These are phyloP conservation scores for Penaeus monodon DNA, from an alignment of 2,888 invertebrate genomes.

Conservation along the genomic window DNA sequence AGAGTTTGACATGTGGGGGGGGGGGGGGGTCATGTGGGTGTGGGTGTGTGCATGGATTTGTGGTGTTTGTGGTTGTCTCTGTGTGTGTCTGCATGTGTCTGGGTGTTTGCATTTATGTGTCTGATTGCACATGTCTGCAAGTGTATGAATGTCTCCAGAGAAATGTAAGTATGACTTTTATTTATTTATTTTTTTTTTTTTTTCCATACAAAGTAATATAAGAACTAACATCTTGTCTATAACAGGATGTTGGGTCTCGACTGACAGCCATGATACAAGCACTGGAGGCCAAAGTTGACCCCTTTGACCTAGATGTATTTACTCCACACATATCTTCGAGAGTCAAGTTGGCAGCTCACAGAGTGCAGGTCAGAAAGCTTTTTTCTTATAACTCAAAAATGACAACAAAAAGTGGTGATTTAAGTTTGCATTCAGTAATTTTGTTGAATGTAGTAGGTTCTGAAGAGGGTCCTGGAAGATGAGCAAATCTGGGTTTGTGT, in stretches of 20 bases:
- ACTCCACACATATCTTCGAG: slow-evolving; percentile 55
- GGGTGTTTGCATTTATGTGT: too few relatives aligned
- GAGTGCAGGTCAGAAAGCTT: slow-evolving; percentile 48
- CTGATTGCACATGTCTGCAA: too few relatives aligned
- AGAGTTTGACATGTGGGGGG: too few relatives aligned
- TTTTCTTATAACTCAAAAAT: not conserved
- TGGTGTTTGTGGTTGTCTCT: too few relatives aligned
- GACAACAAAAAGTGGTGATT: not conserved
- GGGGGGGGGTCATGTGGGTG: too few relatives aligned
- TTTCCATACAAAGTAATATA: not conserved
- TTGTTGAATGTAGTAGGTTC: too few relatives aligned
- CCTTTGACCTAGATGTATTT: slow-evolving; percentile 63
- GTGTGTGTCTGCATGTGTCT: too few relatives aligned
- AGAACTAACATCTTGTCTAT: not conserved
- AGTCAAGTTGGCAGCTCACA: slow-evolving; percentile 57
- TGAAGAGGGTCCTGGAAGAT: too few relatives aligned
- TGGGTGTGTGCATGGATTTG: too few relatives aligned
- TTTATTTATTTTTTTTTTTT: not conserved
- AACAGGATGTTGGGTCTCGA: slow-evolving; percentile 35
- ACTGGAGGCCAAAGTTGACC: slow-evolving; percentile 58
- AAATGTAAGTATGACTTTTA: not conserved
- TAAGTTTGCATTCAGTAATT: not conserved
- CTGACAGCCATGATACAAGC: slow-evolving; percentile 36
- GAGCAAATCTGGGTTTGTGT: too few relatives aligned
- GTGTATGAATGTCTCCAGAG: too few relatives aligned